These are phyloP conservation scores for Cygnus atratus DNA, from an alignment of 2,113 vertebrate genomes.

Conservation along the genomic window DNA sequence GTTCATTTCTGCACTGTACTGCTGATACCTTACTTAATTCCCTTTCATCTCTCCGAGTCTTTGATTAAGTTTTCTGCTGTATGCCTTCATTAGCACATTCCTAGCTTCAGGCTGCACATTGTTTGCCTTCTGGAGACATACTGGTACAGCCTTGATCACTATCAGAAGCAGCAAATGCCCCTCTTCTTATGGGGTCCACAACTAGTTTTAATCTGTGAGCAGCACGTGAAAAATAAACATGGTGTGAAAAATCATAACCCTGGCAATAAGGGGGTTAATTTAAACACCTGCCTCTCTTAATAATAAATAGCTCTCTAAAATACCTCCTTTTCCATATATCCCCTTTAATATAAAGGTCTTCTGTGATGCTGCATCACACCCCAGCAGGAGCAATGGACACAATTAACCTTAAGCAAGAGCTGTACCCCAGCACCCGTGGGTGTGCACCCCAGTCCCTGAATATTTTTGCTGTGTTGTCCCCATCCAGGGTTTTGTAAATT, in stretches of 20 bases:
- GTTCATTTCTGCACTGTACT: not conserved
- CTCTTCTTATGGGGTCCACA: not conserved
- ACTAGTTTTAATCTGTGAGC: not conserved
- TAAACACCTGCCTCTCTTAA: not conserved
- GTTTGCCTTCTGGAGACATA: not conserved
- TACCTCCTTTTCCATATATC: not conserved
- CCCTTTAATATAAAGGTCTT: not conserved
- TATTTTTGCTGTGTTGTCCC: not conserved
- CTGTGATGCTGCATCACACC: not conserved
- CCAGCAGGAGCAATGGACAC: not conserved
- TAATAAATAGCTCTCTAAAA: no score
- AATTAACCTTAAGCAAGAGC: not conserved
- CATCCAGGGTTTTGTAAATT: not conserved
- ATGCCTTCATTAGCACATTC: not conserved
- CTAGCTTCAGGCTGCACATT: not conserved
- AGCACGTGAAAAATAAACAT: not conserved
- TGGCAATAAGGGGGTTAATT: not conserved
- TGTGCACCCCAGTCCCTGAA: not conserved
- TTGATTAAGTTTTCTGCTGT: not conserved
- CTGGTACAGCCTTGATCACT: not conserved
- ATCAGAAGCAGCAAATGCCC: not conserved
- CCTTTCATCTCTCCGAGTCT: not conserved
- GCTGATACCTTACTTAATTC: not conserved
- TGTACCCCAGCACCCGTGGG: not conserved
- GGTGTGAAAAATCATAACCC: not conserved